phyloP scores from a whole-genome alignment of 2,888 invertebrate genomes.

The Lampropteryx suffumata region DNA sequence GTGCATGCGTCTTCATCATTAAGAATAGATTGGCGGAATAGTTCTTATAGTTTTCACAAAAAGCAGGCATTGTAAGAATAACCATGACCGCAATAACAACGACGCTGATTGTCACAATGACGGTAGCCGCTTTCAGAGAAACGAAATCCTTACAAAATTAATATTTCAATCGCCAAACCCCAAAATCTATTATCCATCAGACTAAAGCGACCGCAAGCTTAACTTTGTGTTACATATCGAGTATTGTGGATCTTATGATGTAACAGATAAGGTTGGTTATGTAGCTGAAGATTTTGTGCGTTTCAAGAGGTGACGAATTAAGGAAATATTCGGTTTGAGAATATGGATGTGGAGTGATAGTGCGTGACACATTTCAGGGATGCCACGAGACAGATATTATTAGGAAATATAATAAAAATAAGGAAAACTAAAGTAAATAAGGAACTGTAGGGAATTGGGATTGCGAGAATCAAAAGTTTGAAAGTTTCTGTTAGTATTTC shows the following conservation, averaged over 20 bases:
- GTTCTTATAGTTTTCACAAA: too few relatives aligned
- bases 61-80: too few relatives aligned
- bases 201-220: conserved; percentile 10
- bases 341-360: conserved; percentile 74
- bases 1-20: too few relatives aligned
- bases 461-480: too few relatives aligned
- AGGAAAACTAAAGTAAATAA: too few relatives aligned
- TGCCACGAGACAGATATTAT: conserved; percentile 36
- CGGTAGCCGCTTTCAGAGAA: not conserved
- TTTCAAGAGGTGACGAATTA: conserved; percentile 74
- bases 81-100: too few relatives aligned
- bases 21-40: too few relatives aligned
- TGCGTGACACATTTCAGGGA: conserved; percentile 65
- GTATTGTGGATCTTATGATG: conserved; percentile 28
- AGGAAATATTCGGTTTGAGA: conserved; percentile 74
- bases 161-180: conserved; percentile 15
- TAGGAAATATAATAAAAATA: too few relatives aligned
- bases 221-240: conserved; percentile 8
- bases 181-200: conserved; percentile 10
- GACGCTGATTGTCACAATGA: not conserved
- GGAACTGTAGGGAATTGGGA: too few relatives aligned
- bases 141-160: conserved; percentile 15
- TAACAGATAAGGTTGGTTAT: conserved; percentile 39
- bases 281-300: conserved; percentile 25
- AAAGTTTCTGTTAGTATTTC: too few relatives aligned